Base-by-base conservation (phyloP, 2,113 vertebrate genomes). In the Noturus placidus region DNA sequence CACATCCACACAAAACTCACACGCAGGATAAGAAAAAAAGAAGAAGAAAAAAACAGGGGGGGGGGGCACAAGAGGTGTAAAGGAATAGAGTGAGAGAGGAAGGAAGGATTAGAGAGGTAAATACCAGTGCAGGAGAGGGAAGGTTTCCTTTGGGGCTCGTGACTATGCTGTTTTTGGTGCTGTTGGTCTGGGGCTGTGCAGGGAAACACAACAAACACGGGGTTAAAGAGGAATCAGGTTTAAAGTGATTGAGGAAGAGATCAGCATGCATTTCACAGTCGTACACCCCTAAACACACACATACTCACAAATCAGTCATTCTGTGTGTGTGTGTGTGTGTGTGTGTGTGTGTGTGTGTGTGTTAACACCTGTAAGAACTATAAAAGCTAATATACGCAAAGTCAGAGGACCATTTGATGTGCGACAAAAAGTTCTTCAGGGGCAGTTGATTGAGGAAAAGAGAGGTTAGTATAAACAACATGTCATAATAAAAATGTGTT, bases 111-210 rank as follows among this genome's bases (percentile, higher is more conserved):
- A 83, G 91, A 92, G 87, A 93, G 94, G 91, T 95, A 95, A 96
- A 94, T 98, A 98, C 97, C 97, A 99, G 96, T 93, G 97, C 96
- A 4, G 97, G 96, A 87, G 97, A 96, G 59, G 97, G 97, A 91
- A 97, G 93, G 46, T 97, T 97, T 94, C 97, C 98, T 94, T 99
- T 99, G 90, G 97, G 97, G 93, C 97, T 99, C 94, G 97, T 98
- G 94, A 97, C 97, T 59, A 95, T 95, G 89, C 96, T 97, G 96
- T 97, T 97, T 97, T 98, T 98, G 95, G 96, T 98, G 96, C 97
- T 98, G 94, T 98, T 98, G 92, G 97, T 97, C 96, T 97, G 97
- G 82, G 98, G 97, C 98, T 99, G 96, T 90, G 92, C 94, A 93
- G 93, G 93, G 86, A 89, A 84, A 88, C 84, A 89, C 86, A 92